A percentile compares a stretch with the other conserved stretches of the same genome.
Evolutionary conservation across 2,797 vertebrate species (phyloP).

Genomic region (Gymnothorax javanicus): DNA sequence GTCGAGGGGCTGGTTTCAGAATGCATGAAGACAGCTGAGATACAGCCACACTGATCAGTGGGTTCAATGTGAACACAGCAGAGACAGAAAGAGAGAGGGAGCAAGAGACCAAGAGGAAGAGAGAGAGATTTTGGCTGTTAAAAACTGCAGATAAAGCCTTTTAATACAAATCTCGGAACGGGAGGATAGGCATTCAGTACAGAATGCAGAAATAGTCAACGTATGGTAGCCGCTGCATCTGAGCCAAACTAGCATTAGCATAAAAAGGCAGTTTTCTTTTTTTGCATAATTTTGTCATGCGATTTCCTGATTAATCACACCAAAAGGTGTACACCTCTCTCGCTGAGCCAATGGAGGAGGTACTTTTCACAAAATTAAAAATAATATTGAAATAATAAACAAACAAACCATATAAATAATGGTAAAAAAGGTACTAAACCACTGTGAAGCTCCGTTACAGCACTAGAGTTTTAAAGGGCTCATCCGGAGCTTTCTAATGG

Average conservation of each 20-base stretch:
- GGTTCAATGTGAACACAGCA: background rate
- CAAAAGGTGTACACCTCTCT: background rate
- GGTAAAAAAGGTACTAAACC: background rate
- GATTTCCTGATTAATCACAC: slow-evolving; percentile 17
- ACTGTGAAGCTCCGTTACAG: background rate
- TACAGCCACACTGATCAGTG: slow-evolving; percentile 12
- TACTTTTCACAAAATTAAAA: background rate
- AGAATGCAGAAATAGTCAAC: background rate
- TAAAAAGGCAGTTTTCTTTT: background rate
- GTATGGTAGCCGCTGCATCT: background rate
- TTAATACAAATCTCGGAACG: background rate
- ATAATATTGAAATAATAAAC: background rate
- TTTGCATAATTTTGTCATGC: background rate
- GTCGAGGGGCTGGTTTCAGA: background rate
- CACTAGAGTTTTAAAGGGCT: background rate
- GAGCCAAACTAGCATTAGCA: background rate
- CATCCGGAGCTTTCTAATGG: slow-evolving; percentile 18
- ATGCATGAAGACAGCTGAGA: slow-evolving; percentile 14
- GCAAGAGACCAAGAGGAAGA: background rate
- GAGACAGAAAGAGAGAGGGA: slow-evolving; percentile 24
- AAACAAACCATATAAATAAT: background rate
- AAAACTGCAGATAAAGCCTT: slow-evolving; percentile 1
- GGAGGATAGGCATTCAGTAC: background rate
- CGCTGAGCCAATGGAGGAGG: background rate
- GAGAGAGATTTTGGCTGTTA: slow-evolving; percentile 26